phyloP scores from a whole-genome alignment of 1,140 invertebrate genomes.

The Pogonomyrmex barbatus region DNA sequence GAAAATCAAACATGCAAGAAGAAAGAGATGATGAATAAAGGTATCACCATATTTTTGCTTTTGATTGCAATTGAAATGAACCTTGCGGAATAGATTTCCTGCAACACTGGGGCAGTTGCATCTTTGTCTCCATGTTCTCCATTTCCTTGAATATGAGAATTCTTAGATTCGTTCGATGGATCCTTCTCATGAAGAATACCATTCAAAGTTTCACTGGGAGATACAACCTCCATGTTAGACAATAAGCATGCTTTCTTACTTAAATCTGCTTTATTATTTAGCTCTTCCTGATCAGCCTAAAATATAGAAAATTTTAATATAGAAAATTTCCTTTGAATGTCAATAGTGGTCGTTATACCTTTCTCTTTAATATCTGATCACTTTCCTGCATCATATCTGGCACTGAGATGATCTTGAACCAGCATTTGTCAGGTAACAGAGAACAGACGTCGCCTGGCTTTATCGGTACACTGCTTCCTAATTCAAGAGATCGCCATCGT shows the following conservation, averaged over 20 bases:
- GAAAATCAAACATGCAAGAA: not conserved
- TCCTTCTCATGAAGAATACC: not conserved
- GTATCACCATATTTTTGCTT: not conserved
- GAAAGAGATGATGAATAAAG: not conserved
- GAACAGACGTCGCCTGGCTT: conserved; percentile 74
- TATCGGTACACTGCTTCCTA: conserved; percentile 64
- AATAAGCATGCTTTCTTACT: conserved; percentile 66
- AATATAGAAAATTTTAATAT: not conserved
- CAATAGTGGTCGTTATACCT: conserved; percentile 46
- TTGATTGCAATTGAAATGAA: conserved; percentile 14
- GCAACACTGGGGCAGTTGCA: not conserved
- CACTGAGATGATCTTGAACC: conserved; percentile 74
- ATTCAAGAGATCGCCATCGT: conserved; percentile 68
- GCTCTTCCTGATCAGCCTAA: conserved; percentile 56
- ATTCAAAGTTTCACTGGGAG: not conserved
- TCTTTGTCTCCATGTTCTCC: not conserved
- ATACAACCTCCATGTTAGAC: conserved; percentile 4
- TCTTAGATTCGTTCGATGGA: not conserved
- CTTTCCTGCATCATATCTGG: conserved; percentile 59
- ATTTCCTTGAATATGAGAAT: not conserved
- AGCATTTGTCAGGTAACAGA: conserved; percentile 72
- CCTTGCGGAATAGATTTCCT: conserved; percentile 36
- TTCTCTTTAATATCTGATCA: conserved; percentile 66
- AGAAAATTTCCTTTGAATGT: not conserved
- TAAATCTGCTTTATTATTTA: conserved; percentile 38